Conservation (phyloP, 2,797 vertebrate genomes). For the Lithobates sylvaticus region DNA sequence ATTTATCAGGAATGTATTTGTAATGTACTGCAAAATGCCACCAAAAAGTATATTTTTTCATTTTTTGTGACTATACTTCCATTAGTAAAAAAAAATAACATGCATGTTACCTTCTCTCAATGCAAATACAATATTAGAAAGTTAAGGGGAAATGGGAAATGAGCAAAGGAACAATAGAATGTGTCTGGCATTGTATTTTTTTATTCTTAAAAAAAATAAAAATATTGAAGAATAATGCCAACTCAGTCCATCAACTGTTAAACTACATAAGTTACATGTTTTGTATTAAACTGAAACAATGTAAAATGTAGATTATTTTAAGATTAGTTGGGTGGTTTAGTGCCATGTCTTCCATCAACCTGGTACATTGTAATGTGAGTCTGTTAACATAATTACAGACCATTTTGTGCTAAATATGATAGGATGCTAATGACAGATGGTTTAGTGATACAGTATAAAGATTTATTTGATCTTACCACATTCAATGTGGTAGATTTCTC, state of each 20-base stretch:
- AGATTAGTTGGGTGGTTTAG: too few species aligned
- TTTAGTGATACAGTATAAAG: too few species aligned
- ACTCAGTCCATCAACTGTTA: background rate
- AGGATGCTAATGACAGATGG: too few species aligned
- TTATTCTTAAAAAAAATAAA: background rate
- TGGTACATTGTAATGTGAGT: too few species aligned
- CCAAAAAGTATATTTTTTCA: slow-evolving; percentile 25
- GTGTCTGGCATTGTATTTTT: background rate
- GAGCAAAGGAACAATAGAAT: background rate
- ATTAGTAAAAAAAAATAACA: background rate
- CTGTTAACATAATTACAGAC: too few species aligned
- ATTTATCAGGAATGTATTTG: slow-evolving; percentile 16
- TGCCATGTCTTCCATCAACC: too few species aligned
- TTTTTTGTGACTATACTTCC: background rate
- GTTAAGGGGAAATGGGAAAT: background rate
- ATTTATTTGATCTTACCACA: too few species aligned
- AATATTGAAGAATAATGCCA: background rate
- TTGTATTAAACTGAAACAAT: background rate
- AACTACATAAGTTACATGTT: background rate
- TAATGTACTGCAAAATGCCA: background rate
- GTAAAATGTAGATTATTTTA: too few species aligned
- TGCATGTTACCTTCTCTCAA: slow-evolving; percentile 2
- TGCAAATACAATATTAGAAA: background rate
- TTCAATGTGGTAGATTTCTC: too few species aligned
- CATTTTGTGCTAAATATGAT: too few species aligned